These are phyloP conservation scores for Aythya baeri DNA, from an alignment of 2,113 vertebrate genomes.

Conservation along the genomic window DNA sequence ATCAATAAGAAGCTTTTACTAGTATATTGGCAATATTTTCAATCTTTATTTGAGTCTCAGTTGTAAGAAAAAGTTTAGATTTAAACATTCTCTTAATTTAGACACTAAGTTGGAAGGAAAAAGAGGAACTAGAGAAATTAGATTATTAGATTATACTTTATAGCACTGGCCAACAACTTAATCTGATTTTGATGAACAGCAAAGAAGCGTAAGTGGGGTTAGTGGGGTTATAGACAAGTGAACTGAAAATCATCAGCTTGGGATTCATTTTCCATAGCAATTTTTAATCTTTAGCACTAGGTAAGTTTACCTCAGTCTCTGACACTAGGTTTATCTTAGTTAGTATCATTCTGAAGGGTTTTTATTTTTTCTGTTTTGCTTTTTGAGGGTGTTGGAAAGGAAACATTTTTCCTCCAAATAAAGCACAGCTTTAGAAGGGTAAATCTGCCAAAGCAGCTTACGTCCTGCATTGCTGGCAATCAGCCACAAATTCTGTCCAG, in stretches of 20 bases:
- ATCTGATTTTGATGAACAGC: constrained; percentile 4
- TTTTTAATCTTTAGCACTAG: not conserved
- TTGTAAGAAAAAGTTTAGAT: not conserved
- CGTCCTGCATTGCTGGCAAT: constrained; percentile 5
- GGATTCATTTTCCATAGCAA: not conserved
- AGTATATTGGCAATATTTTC: not conserved
- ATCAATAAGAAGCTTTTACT: not conserved
- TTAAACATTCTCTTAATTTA: not conserved
- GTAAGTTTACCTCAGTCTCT: not conserved
- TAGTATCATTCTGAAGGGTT: not conserved
- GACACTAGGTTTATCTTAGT: not conserved
- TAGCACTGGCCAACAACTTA: not conserved
- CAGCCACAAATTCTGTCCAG: constrained; percentile 26
- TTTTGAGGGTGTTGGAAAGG: not conserved
- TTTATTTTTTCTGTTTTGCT: not conserved
- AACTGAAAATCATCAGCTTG: not conserved
- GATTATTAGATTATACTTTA: not conserved
- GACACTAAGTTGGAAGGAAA: not conserved
- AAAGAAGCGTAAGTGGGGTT: not conserved
- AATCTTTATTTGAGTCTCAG: not conserved
- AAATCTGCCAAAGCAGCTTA: constrained; percentile 53
- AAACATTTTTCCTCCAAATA: not conserved
- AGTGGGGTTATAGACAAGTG: not conserved
- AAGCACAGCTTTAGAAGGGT: constrained; percentile 17
- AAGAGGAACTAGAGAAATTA: constrained; percentile 32